Percentiles rank a stretch among this genome's conserved stretches.
These are phyloP conservation scores for Seriola aureovittata DNA, from an alignment of 2,113 vertebrate genomes.

Conservation along the genomic window DNA sequence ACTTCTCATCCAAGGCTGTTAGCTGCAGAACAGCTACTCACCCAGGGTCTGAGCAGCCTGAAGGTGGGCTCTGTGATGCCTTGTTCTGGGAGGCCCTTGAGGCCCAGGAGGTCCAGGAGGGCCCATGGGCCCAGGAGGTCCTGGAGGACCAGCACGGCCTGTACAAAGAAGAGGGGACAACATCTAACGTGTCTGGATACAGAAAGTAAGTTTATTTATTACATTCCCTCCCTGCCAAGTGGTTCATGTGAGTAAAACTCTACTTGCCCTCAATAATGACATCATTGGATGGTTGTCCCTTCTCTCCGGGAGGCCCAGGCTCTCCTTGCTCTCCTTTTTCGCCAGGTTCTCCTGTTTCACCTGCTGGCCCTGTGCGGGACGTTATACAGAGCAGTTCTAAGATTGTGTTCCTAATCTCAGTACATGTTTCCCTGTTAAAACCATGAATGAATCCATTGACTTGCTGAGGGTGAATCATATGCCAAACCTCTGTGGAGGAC, in stretches of 20 bases:
- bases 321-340: conserved; percentile 85
- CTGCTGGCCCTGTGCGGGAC: conserved; percentile 66
- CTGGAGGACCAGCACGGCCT: conserved; percentile 80
- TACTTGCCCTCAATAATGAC: conserved; percentile 79
- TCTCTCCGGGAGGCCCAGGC: conserved; percentile 89
- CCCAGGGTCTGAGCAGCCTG: conserved; percentile 77
- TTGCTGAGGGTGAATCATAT: conserved; percentile 34
- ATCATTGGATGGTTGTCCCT: conserved; percentile 86
- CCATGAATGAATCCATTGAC: conserved; percentile 52
- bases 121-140: conserved; percentile 75
- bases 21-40: conserved; percentile 36
- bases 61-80: conserved; percentile 82
- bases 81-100: conserved; percentile 82
- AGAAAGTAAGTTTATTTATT: background rate
- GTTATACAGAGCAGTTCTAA: background rate
- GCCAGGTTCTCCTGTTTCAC: conserved; percentile 79
- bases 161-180: conserved; percentile 13
- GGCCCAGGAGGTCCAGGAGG: conserved; percentile 84
- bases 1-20: too few relatives aligned
- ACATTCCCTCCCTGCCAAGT: too few relatives aligned
- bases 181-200: background rate
- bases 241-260: too few relatives aligned
- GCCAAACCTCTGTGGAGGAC: conserved; percentile 30
- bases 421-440: conserved; percentile 27
- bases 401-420: conserved; percentile 2